A percentile compares a stretch with the other conserved stretches of the same genome.
These are phyloP conservation scores for Oreocharis arfaki DNA, from an alignment of 2,113 vertebrate genomes.

Conservation along the genomic window DNA sequence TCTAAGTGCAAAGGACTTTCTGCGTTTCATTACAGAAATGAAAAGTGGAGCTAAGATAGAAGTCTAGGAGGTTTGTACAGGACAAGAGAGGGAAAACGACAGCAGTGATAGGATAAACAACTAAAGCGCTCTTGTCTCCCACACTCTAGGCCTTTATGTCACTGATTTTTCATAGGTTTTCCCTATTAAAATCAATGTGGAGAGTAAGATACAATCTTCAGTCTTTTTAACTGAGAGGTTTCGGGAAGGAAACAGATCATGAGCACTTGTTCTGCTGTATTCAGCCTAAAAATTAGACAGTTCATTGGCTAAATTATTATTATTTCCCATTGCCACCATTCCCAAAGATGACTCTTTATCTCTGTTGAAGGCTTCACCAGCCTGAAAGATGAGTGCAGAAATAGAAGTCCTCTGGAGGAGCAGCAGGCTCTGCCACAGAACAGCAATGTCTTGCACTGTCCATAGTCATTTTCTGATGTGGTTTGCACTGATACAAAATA, in stretches of 20 bases:
- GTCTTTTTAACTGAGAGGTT: not conserved
- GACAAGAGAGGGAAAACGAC: not conserved
- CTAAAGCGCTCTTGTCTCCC: not conserved
- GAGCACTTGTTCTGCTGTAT: not conserved
- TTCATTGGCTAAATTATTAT: not conserved
- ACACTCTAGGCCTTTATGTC: not conserved
- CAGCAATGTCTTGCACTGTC: constrained; percentile 30
- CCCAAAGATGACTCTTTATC: not conserved
- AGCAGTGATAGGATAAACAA: not conserved
- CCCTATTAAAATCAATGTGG: not conserved
- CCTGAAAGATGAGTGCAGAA: not conserved
- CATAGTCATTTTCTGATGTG: constrained; percentile 53
- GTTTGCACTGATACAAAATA: constrained; percentile 44
- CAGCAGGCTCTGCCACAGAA: not conserved
- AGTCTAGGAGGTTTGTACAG: not conserved
- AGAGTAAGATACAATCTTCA: not conserved
- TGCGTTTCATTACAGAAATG: not conserved
- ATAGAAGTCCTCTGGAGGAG: not conserved
- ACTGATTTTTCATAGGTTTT: not conserved
- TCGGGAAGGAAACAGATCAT: not conserved
- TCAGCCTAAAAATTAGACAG: not conserved
- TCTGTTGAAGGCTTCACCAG: not conserved
- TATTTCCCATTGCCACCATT: not conserved
- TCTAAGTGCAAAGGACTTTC: not conserved
- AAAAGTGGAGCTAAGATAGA: not conserved